Percentiles rank a stretch among this genome's conserved stretches.
These are phyloP conservation scores for Chalcosyrphus nemorum DNA, from an alignment of 2,888 invertebrate genomes.

Conservation along the genomic window DNA sequence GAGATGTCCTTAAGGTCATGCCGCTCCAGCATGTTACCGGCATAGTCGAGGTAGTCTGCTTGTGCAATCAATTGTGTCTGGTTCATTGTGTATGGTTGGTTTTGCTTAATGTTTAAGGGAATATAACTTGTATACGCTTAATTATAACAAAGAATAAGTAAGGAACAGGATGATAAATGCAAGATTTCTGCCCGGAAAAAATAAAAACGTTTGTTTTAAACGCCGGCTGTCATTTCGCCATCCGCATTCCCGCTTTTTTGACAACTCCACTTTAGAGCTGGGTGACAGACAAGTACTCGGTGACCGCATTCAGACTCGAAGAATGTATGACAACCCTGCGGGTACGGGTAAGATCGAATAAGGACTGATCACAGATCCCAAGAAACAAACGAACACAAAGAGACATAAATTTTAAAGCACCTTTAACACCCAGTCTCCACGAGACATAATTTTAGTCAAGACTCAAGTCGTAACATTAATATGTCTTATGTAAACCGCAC, in stretches of 20 bases:
- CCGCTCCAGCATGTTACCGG: slow-evolving; percentile 91
- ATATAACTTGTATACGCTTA: slow-evolving; percentile 22
- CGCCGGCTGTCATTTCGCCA: slow-evolving; percentile 59
- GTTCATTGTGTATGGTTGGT: slow-evolving; percentile 74
- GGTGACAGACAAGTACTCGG: neutral
- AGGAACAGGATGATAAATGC: slow-evolving; percentile 22
- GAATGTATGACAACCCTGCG: no score
- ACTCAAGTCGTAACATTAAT: no score
- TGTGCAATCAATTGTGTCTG: slow-evolving; percentile 79
- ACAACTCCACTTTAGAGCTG: slow-evolving; percentile 16
- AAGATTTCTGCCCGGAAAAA: slow-evolving; percentile 30
- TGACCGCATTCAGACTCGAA: no score
- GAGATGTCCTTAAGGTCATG: slow-evolving; percentile 82
- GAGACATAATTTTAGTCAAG: no score
- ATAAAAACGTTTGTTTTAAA: slow-evolving; percentile 71
- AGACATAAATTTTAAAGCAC: no score
- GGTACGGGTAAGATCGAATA: no score
- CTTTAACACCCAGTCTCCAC: no score
- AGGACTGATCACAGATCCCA: no score
- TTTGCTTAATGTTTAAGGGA: slow-evolving; percentile 9
- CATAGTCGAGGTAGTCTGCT: slow-evolving; percentile 88
- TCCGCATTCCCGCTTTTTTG: slow-evolving; percentile 61
- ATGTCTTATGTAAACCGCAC: no score
- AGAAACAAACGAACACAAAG: no score
- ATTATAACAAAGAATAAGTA: slow-evolving; percentile 4